Base-by-base conservation (phyloP, 1,140 invertebrate species). In the Xylocopa sonorina region DNA sequence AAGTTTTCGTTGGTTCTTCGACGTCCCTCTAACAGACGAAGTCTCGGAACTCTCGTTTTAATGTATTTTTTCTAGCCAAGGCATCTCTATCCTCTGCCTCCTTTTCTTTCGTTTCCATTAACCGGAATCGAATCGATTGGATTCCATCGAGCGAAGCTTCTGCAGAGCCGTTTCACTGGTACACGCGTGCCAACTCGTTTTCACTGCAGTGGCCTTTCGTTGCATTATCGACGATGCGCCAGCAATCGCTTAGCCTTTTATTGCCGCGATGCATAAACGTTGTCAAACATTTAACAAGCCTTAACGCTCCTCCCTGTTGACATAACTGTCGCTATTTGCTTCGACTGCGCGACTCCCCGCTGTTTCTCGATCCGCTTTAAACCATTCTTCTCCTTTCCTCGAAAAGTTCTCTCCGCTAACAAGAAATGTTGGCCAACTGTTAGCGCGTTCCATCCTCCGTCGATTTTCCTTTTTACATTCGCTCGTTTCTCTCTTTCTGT, bases 311-410 rank as follows among this genome's bases (percentile, higher is more conserved):
- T 18, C 2, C 0, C 18, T 68, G 74, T 76, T 57, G 74, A 76
- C 74, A 76, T 67, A 76, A 76, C 74, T 68, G 74, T 76, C 74
- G 43, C 57, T 76, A 53, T 68, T 55, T 68, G 62, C 50, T 57
- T 29, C 63, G 48, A 64, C 64, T 64, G 32, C 29, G 55, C 72
- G 46, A 74, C n/a, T 74, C 46, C 24, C 18, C 24, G 43, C n/a
- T 51, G 21, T 24, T 34, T 55, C 38, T 27, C 43, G 24, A 29
- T n/a, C 53, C 41, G 18, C n/a, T 73, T 60, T 50, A 24, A 62
- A 62, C 21, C 27, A 43, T 60, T 60, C 57, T 60, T 16, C 29
- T 21, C n/a, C n/a, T n/a, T n/a, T 41, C 16, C 5, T 3, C 29
- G 24, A 12, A 55, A 53, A 9, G 21, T 43, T 32, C 27, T 32